Evolutionary conservation across 2,113 vertebrate species (phyloP).

Genomic region (Istiophorus platypterus): DNA sequence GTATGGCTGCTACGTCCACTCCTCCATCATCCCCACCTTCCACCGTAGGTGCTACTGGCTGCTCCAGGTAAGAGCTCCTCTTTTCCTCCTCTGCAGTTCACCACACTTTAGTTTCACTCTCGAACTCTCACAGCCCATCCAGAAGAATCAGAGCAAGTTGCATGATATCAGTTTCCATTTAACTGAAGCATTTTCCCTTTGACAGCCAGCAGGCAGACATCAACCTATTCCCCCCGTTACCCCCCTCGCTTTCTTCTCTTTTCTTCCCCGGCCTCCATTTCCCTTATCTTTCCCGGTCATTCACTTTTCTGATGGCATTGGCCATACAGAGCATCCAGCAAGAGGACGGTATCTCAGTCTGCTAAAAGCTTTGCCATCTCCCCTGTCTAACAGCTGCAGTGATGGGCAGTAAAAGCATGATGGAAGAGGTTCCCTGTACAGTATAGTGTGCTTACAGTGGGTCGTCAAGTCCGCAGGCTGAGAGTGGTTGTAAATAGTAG

Average conservation of each 20-base stretch:
- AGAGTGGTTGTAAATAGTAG: constrained; percentile 81
- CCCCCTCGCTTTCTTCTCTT: constrained; percentile 46
- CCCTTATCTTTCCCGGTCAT: constrained; percentile 76
- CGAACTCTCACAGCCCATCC: constrained; percentile 35
- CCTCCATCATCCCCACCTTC: constrained; percentile 99
- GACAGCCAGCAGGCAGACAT: constrained; percentile 77
- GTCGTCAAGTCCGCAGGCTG: constrained; percentile 74
- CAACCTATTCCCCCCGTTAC: constrained; percentile 46
- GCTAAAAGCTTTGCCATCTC: constrained; percentile 82
- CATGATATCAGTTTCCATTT: constrained; percentile 77
- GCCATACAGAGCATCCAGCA: constrained; percentile 71
- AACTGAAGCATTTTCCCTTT: constrained; percentile 70
- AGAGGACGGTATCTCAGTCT: constrained; percentile 74
- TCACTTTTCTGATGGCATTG: constrained; percentile 78
- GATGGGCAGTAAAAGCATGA: constrained; percentile 83
- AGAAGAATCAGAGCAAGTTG: constrained; percentile 55
- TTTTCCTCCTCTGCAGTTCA: constrained; percentile 42
- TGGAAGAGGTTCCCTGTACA: constrained; percentile 75
- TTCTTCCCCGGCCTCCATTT: constrained; percentile 71
- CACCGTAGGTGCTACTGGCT: constrained; percentile 99
- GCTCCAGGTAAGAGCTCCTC: constrained; percentile 92
- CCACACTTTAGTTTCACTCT: constrained; percentile 46
- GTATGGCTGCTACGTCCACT: constrained; percentile 99
- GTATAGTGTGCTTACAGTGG: constrained; percentile 76
- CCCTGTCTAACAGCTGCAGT: constrained; percentile 75